Conservation (phyloP, 1,140 invertebrate genomes). For the Conus betulinus region DNA sequence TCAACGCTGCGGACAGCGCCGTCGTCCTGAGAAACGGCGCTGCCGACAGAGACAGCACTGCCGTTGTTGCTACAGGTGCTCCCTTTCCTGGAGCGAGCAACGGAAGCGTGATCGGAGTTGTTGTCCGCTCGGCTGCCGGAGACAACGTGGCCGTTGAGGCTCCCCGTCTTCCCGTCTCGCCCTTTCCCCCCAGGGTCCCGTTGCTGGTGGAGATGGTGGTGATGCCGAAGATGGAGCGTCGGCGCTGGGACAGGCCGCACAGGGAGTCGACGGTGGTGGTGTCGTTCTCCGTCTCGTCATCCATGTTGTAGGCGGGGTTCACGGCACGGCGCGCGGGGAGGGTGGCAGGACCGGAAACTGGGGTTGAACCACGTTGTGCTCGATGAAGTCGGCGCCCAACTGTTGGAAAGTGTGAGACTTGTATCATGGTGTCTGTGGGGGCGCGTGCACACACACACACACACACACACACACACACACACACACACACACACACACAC, state of each 20-base stretch:
- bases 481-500: too few relatives aligned
- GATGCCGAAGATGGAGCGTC: not conserved
- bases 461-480: too few relatives aligned
- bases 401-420: not conserved
- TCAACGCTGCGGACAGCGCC: not conserved
- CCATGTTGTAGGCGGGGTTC: not conserved
- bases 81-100: not conserved
- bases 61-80: not conserved
- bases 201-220: not conserved
- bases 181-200: not conserved
- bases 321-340: not conserved
- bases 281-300: not conserved
- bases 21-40: too few relatives aligned
- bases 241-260: not conserved
- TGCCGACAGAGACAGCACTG: too few relatives aligned
- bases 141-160: not conserved
- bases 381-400: conserved; percentile 67
- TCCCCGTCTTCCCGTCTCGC: not conserved
- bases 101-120: too few relatives aligned
- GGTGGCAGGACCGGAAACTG: not conserved
- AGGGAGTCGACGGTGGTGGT: not conserved
- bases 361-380: conserved; percentile 54
- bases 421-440: too few relatives aligned
- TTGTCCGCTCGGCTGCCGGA: too few relatives aligned
- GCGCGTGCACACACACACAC: too few relatives aligned